Evolutionary conservation across 2,888 invertebrate genomes (phyloP).

Genomic region (Lithophane ornitopus): DNA sequence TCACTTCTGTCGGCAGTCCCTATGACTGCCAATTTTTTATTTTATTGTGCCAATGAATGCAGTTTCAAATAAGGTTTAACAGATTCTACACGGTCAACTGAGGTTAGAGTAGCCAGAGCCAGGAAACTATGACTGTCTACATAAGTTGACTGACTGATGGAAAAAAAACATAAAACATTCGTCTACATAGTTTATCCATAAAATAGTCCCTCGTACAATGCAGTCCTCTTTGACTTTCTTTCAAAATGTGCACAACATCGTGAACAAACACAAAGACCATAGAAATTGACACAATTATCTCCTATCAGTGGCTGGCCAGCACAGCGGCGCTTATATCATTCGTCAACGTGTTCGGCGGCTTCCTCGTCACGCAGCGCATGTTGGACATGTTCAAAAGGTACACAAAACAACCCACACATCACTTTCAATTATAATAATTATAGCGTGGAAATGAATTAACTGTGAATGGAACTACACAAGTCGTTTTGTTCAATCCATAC

Average conservation of each 20-base stretch:
- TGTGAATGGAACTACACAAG: background rate
- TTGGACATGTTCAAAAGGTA: conserved; percentile 97
- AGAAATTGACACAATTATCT: conserved; percentile 17
- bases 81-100: background rate
- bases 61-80: background rate
- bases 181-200: background rate
- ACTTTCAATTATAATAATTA: background rate
- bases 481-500: background rate
- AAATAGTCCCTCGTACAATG: background rate
- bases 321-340: conserved; percentile 96
- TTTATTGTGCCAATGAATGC: background rate
- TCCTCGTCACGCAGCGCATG: conserved; percentile 97
- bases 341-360: conserved; percentile 97
- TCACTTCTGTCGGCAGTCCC: no score
- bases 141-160: background rate
- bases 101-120: background rate
- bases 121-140: background rate
- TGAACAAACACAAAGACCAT: conserved; percentile 12
- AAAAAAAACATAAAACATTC: background rate
- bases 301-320: conserved; percentile 93
- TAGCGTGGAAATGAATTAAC: background rate
- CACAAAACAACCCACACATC: conserved; percentile 12
- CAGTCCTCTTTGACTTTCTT: background rate
- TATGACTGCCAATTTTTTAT: no score
- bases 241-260: background rate